These are phyloP conservation scores for Phyllopteryx taeniolatus DNA, from an alignment of 2,113 vertebrate genomes.

Conservation along the genomic window DNA sequence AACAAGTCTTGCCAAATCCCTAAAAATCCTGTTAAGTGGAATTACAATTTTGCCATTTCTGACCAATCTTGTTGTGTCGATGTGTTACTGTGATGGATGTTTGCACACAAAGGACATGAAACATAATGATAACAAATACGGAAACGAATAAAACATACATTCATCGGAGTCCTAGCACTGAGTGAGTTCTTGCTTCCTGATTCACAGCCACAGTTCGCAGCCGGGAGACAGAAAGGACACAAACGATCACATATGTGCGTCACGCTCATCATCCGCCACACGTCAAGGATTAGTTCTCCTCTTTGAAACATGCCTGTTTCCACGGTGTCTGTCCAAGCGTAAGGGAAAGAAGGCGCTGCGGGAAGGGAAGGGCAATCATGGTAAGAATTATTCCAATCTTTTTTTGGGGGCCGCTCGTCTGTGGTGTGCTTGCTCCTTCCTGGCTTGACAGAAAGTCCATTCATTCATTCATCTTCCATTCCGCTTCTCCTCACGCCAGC, in stretches of 20 bases:
- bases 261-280: slow-evolving; percentile 47
- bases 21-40: slow-evolving; percentile 61
- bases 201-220: neutral
- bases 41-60: slow-evolving; percentile 61
- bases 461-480: too few relatives aligned
- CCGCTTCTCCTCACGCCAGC: too few relatives aligned
- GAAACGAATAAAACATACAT: slow-evolving; percentile 73
- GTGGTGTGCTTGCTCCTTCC: slow-evolving; percentile 34
- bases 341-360: slow-evolving; percentile 39
- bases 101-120: slow-evolving; percentile 59
- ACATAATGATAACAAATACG: slow-evolving; percentile 58
- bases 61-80: slow-evolving; percentile 68
- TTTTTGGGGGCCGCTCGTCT: slow-evolving; percentile 25
- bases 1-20: slow-evolving; percentile 56
- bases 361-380: slow-evolving; percentile 36
- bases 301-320: slow-evolving; percentile 63
- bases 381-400: slow-evolving; percentile 40
- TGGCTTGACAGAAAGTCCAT: slow-evolving; percentile 10
- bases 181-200: slow-evolving; percentile 19
- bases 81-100: slow-evolving; percentile 66
- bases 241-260: slow-evolving; percentile 44
- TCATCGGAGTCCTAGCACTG: slow-evolving; percentile 53
- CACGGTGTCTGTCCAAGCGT: slow-evolving; percentile 60
- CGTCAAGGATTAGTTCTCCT: slow-evolving; percentile 48
- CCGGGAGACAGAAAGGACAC: slow-evolving; percentile 36